Conservation (phyloP, 2,113 vertebrate genomes). For the Corythoichthys intestinalis region DNA sequence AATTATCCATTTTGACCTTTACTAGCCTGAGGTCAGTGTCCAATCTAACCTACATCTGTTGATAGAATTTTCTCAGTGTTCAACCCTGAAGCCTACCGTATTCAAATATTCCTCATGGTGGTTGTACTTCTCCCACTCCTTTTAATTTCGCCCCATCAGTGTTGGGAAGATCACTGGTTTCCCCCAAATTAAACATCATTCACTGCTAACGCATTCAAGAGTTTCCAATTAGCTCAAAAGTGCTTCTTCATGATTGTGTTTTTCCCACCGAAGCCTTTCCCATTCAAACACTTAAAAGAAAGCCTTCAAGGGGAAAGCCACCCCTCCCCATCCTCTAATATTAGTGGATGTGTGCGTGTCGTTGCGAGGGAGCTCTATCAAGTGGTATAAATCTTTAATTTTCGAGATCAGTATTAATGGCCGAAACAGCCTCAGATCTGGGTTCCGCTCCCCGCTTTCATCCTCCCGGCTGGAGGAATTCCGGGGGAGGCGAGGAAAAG, state of each 20-base stretch:
- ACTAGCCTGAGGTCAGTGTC: too few species aligned
- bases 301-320: conserved; percentile 62
- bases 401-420: conserved; percentile 80
- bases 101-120: background rate
- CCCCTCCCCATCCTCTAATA: conserved; percentile 20
- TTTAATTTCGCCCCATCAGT: conserved; percentile 84
- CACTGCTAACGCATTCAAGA: conserved; percentile 82
- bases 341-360: conserved; percentile 45
- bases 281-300: conserved; percentile 78
- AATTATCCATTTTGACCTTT: too few species aligned
- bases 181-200: conserved; percentile 86
- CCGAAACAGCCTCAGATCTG: conserved; percentile 81
- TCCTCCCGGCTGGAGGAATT: conserved; percentile 75
- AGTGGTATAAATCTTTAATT: conserved; percentile 90
- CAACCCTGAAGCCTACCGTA: background rate
- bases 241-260: conserved; percentile 80
- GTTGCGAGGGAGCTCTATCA: conserved; percentile 73
- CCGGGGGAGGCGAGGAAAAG: conserved; percentile 58
- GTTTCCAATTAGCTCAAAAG: conserved; percentile 86
- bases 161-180: conserved; percentile 83
- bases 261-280: conserved; percentile 44
- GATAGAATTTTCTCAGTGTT: too few species aligned
- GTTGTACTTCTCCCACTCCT: conserved; percentile 57
- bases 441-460: conserved; percentile 69
- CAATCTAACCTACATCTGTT: too few species aligned